phyloP scores from a whole-genome alignment of 2,888 invertebrate genomes.

The Abscondita cerata region DNA sequence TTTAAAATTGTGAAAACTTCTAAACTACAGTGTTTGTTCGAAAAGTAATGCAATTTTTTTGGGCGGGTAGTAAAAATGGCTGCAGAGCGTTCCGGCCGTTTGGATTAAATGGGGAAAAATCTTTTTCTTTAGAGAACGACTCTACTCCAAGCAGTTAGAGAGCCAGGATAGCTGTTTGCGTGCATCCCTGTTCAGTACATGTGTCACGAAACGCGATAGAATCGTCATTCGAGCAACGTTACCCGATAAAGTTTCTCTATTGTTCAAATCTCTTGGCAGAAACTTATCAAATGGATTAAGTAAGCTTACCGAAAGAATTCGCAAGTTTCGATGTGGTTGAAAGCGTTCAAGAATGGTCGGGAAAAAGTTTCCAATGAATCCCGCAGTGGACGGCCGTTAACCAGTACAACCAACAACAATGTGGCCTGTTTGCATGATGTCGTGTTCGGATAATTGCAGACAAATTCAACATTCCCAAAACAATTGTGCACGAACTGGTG shows the following conservation, averaged over 20 bases:
- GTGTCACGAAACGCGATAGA: neutral
- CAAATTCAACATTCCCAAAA: neutral
- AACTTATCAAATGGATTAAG: neutral
- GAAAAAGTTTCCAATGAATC: too few relatives aligned
- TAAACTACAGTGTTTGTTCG: neutral
- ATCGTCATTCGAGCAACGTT: neutral
- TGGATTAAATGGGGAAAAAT: neutral
- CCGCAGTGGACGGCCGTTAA: too few relatives aligned
- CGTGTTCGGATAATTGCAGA: neutral
- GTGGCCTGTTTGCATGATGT: too few relatives aligned
- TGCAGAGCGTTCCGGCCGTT: too few relatives aligned
- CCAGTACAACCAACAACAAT: too few relatives aligned
- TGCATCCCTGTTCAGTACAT: neutral
- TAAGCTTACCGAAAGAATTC: neutral
- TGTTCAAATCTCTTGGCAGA: neutral
- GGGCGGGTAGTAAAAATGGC: neutral
- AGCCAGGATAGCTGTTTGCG: neutral
- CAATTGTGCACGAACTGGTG: too few relatives aligned
- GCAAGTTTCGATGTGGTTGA: neutral
- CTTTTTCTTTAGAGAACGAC: too few relatives aligned
- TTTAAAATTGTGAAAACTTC: too few relatives aligned
- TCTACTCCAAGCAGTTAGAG: neutral
- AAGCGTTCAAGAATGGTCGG: neutral
- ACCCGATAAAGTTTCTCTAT: neutral
- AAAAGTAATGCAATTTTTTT: neutral